Percentiles rank a stretch among this genome's conserved stretches.
Conservation (phyloP, 2,888 invertebrate species). For the Ptychoptera contaminata region DNA sequence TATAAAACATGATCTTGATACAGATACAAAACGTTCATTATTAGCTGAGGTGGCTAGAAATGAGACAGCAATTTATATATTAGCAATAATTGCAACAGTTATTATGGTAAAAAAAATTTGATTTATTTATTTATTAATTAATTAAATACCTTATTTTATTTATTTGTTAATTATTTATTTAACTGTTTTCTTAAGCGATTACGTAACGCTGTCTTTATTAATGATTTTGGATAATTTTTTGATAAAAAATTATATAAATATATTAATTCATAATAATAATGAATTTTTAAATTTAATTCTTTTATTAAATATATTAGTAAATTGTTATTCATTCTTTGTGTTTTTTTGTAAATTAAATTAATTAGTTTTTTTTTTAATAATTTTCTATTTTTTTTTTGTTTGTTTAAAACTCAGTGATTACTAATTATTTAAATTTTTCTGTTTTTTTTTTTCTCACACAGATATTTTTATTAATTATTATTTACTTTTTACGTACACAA, state of each 20-base stretch:
- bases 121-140: slow-evolving; percentile 1
- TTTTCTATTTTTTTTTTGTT: neutral
- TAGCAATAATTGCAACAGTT: slow-evolving; percentile 72
- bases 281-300: no score
- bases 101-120: slow-evolving; percentile 52
- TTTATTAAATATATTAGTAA: no score
- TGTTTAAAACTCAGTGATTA: slow-evolving; percentile 1
- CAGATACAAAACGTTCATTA: slow-evolving; percentile 22
- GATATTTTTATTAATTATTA: slow-evolving; percentile 55
- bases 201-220: no score
- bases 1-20: slow-evolving; percentile 36
- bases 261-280: no score
- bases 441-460: slow-evolving; percentile 33
- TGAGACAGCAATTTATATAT: slow-evolving; percentile 69
- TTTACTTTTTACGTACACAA: slow-evolving; percentile 62
- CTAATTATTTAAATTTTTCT: slow-evolving; percentile 4
- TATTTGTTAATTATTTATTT: no score
- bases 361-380: neutral
- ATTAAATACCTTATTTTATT: neutral
- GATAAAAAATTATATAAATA: no score
- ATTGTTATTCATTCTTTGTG: no score
- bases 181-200: slow-evolving; percentile 4
- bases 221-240: no score
- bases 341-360: neutral
- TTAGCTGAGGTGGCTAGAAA: slow-evolving; percentile 71